Evolutionary conservation across 1,140 invertebrate species (phyloP), one percentile per base, ranked within the genome.

Genomic region (Eupeodes corollae): DNA sequence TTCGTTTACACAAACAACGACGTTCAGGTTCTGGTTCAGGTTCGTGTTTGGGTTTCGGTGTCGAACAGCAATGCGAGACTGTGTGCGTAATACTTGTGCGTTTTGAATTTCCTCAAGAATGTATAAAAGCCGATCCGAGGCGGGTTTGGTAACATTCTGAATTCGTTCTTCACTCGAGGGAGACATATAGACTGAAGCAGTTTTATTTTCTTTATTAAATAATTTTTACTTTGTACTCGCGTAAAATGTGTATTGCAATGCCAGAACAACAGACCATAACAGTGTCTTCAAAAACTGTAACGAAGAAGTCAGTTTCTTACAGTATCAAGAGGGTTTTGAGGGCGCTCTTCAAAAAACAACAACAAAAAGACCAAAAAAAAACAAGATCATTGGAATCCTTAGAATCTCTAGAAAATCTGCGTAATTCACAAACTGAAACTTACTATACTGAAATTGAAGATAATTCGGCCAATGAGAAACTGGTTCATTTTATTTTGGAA

Each of bases 401-500:
- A 3, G 63, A 67, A 43, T 64, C 61, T 1, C 50, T 63, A 11
- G 63, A 67, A 16, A 67, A 67, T 57, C 47, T 63, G 14, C 59
- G 63, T 47, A 67, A 67, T 26, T 49, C 61, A 19, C 56, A 67
- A 54, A 54, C 58, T 38, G 63, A 67, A 43, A 8, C 8, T 26
- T 65, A 55, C 52, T 67, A 64, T 47, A 58, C 54, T 58, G 79
- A 82, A 56, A 75, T 75, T 48, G 73, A 76, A 35, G 76, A 82
- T 55, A 82, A 82, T 56, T 59, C 72, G 34, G 75, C 74, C 60
- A 82, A 82, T 61, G 79, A 82, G 61, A 71, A 75, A 48, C 73
- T 81, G 51, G 71, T 73, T 40, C 72, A 76, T 50, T 69, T 79
- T 53, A 76, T 79, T 52, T 72, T 79, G 60, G 51, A 57, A 42